Percentiles rank a stretch among this genome's conserved stretches.
Evolutionary conservation across 2,113 vertebrate genomes (phyloP).

Genomic region (Pygathrix nemaeus): DNA sequence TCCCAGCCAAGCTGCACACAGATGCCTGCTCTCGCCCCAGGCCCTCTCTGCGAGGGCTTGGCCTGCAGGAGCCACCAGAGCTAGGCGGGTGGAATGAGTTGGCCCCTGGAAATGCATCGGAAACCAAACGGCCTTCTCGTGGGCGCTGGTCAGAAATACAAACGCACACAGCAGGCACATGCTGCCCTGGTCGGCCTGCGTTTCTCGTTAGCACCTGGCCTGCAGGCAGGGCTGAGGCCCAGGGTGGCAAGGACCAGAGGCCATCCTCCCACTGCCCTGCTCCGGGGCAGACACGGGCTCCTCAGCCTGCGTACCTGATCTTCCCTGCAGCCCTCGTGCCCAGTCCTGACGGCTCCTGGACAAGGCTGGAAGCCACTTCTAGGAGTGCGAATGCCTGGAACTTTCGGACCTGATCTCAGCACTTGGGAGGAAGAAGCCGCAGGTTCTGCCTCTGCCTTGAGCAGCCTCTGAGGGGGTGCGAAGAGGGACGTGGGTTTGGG

Average conservation of each 20-base stretch:
- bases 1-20: constrained; percentile 73
- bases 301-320: fast-evolving
- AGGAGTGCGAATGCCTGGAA: neutral
- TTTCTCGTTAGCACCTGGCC: constrained; percentile 46
- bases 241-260: too few relatives aligned
- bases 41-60: constrained; percentile 69
- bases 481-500: fast-evolving
- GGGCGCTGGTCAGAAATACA: constrained; percentile 65
- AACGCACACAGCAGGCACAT: constrained; percentile 51
- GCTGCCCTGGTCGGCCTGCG: neutral
- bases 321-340: neutral
- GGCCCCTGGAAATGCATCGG: constrained; percentile 66
- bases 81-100: constrained; percentile 61
- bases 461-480: fast-evolving
- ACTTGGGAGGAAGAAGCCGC: neutral
- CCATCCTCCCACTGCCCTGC: neutral
- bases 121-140: constrained; percentile 73
- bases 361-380: constrained; percentile 14
- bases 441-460: fast-evolving
- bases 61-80: constrained; percentile 73
- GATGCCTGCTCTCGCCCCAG: constrained; percentile 66
- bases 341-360: neutral
- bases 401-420: neutral
- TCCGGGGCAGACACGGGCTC: fast-evolving
- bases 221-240: neutral